phyloP scores from a whole-genome alignment of 2,888 invertebrate genomes.

The Netelia fuscicornis region DNA sequence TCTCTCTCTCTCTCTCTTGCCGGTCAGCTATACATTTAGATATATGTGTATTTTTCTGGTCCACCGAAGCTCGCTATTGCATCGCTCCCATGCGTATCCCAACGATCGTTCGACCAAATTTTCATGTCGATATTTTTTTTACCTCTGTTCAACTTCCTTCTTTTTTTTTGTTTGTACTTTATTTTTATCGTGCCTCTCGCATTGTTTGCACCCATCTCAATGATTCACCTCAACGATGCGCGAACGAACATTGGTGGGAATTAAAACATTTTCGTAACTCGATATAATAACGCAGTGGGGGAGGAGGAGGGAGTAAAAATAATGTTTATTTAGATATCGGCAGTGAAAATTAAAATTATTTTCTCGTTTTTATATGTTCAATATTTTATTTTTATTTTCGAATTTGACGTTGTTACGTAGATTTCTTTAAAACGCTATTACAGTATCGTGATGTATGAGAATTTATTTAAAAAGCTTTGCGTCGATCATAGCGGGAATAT shows the following conservation, averaged over 20 bases:
- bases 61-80: slow-evolving; percentile 13
- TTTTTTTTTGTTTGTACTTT: slow-evolving; percentile 7
- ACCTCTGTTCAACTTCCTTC: neutral
- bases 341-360: neutral
- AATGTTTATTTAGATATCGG: neutral
- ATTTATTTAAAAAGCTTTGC: neutral
- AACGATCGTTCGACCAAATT: slow-evolving; percentile 15
- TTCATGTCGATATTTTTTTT: slow-evolving; percentile 14
- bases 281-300: neutral
- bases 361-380: neutral
- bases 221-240: neutral
- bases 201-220: neutral
- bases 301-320: neutral
- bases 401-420: neutral
- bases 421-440: neutral
- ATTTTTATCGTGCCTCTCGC: neutral
- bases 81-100: slow-evolving; percentile 3
- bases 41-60: slow-evolving; percentile 13
- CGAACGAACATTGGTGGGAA: slow-evolving; percentile 1
- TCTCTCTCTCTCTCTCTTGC: neutral
- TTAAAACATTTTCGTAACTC: slow-evolving; percentile 11
- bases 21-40: slow-evolving; percentile 4
- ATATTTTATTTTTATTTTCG: neutral
- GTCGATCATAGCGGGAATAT: neutral
- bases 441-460: neutral